Percentiles rank a stretch among this genome's conserved stretches.
Evolutionary conservation across 2,797 vertebrate species (phyloP).

Genomic region (Thripadectes ignobilis): DNA sequence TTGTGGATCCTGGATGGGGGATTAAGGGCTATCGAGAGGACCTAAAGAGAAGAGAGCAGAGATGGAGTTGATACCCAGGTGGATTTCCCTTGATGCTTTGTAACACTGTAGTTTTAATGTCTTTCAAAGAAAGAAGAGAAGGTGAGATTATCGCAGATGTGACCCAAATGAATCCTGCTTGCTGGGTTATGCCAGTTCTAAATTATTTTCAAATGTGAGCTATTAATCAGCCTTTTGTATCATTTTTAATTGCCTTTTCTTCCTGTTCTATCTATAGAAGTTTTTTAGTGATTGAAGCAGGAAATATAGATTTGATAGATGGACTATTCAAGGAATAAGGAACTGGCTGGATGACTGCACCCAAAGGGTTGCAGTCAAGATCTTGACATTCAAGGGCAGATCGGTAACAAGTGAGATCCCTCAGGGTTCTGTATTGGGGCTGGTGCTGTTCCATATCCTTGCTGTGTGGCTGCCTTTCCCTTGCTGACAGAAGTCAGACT

Average conservation of each 20-base stretch:
- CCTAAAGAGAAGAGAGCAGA: neutral
- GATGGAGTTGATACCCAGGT: neutral
- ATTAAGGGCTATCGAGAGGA: slow-evolving; percentile 31
- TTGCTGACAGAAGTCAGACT: neutral
- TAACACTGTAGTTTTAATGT: neutral
- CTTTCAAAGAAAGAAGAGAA: neutral
- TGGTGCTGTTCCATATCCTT: neutral
- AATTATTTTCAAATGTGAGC: neutral
- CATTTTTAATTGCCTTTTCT: neutral
- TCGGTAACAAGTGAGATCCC: neutral
- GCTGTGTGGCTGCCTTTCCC: neutral
- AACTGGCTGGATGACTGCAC: neutral
- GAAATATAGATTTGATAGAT: neutral
- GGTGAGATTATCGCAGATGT: neutral
- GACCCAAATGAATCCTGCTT: neutral
- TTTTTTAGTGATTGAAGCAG: neutral
- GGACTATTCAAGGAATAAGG: neutral
- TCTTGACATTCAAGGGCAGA: neutral
- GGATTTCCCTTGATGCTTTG: neutral
- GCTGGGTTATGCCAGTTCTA: neutral
- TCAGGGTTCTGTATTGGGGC: neutral
- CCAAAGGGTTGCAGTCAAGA: neutral
- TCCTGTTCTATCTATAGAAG: neutral
- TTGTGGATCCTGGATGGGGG: neutral
- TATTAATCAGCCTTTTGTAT: neutral